Evolutionary conservation across 2,797 vertebrate genomes (phyloP).

Genomic region (Benthosema pterotum): DNA sequence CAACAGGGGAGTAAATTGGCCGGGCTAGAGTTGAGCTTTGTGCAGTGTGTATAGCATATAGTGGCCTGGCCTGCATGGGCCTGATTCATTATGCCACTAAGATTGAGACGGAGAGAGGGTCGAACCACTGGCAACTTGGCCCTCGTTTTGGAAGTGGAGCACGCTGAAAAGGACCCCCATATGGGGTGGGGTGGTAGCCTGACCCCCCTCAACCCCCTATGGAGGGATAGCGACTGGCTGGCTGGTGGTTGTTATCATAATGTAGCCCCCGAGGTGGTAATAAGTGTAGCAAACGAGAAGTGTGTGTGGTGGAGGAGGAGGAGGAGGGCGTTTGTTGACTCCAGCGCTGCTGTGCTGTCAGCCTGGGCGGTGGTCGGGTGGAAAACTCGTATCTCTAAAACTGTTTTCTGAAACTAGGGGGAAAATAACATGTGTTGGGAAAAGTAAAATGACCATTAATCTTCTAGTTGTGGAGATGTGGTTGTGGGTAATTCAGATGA

Average conservation of each 20-base stretch:
- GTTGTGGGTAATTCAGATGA: no score
- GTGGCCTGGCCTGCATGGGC: constrained; percentile 39
- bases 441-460: no score
- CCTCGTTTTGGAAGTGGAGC: constrained; percentile 48
- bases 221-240: constrained; percentile 39
- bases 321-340: constrained; percentile 33
- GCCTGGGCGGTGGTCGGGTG: neutral
- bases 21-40: constrained; percentile 59
- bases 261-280: constrained; percentile 47
- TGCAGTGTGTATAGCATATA: no score
- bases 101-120: constrained; percentile 58
- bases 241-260: constrained; percentile 46
- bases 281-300: no score
- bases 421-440: no score
- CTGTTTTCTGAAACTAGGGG: no score
- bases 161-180: constrained; percentile 48
- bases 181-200: constrained; percentile 38
- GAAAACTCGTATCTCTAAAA: no score
- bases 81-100: constrained; percentile 56
- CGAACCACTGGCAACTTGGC: constrained; percentile 48
- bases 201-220: constrained; percentile 58
- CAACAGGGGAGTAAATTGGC: constrained; percentile 56
- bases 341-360: constrained; percentile 44
- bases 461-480: no score
- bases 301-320: no score